These are phyloP conservation scores for Venturia canescens DNA, from an alignment of 1,140 invertebrate species.

Conservation along the genomic window DNA sequence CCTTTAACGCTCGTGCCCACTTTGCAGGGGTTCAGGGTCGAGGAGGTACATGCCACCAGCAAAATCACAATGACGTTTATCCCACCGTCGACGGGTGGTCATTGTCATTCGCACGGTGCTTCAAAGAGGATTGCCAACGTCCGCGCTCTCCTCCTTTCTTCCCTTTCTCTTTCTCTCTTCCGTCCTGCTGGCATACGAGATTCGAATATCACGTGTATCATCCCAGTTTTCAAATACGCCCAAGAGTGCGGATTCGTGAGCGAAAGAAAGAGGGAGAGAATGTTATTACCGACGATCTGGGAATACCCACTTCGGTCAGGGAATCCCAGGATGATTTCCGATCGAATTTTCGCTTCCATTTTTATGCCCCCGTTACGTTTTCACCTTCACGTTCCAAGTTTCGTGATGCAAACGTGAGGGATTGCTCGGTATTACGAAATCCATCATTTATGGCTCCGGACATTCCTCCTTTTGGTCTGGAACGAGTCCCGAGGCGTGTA, in stretches of 20 bases:
- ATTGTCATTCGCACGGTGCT: constrained; percentile 36
- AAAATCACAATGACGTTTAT: constrained; percentile 42
- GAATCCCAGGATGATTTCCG: background rate
- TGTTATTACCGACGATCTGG: constrained; percentile 34
- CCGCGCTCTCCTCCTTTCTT: background rate
- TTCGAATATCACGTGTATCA: constrained; percentile 1
- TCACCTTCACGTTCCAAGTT: background rate
- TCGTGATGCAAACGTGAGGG: background rate
- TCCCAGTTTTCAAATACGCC: background rate
- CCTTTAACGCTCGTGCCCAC: constrained; percentile 10
- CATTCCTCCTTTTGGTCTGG: no score
- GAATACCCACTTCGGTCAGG: constrained; percentile 12
- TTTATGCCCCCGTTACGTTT: no score
- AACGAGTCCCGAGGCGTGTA: no score
- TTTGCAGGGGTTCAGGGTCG: constrained; percentile 19
- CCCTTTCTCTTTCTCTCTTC: constrained; percentile 15
- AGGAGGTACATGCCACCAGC: constrained; percentile 47
- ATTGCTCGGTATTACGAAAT: background rate
- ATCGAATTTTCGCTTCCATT: no score
- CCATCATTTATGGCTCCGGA: no score
- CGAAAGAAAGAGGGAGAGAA: background rate
- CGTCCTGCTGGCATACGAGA: background rate
- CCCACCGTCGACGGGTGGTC: constrained; percentile 47
- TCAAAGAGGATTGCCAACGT: constrained; percentile 19
- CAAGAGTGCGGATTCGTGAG: background rate